These are phyloP conservation scores for Melieria omissa DNA, from an alignment of 2,888 invertebrate genomes.

Conservation along the genomic window DNA sequence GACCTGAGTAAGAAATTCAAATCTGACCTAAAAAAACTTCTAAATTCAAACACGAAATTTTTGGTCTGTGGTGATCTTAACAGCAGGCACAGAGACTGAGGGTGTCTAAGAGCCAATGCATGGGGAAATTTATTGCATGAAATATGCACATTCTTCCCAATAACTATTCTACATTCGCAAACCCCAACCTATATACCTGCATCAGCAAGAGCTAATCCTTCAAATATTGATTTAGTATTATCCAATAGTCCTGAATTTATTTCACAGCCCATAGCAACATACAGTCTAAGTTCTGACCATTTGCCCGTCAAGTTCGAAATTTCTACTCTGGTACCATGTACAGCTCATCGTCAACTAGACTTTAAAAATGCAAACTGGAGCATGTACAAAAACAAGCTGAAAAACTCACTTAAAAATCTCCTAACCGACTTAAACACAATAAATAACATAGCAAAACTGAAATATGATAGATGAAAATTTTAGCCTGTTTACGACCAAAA, in stretches of 20 bases:
- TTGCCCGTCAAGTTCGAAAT: conserved; percentile 15
- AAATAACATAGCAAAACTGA: not conserved
- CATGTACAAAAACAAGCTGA: not conserved
- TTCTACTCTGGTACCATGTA: not conserved
- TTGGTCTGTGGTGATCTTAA: conserved; percentile 18
- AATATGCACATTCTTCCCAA: conserved; percentile 3
- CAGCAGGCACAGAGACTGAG: conserved; percentile 19
- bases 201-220: not conserved
- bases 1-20: conserved; percentile 20
- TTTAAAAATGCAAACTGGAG: conserved; percentile 31
- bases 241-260: conserved; percentile 26
- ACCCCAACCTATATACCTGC: conserved; percentile 20
- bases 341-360: not conserved
- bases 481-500: not conserved
- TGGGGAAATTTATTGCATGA: conserved; percentile 31
- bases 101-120: conserved; percentile 27
- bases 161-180: conserved; percentile 16
- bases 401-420: not conserved
- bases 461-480: conserved; percentile 1
- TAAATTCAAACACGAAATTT: conserved; percentile 12
- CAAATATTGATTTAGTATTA: conserved; percentile 20
- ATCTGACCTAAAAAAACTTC: conserved; percentile 29
- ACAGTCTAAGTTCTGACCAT: conserved; percentile 24
- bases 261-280: conserved; percentile 18
- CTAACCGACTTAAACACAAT: not conserved